Percentiles rank a stretch among this genome's conserved stretches.
phyloP scores from a whole-genome alignment of 2,888 invertebrate genomes.

The Cataglyphis rosenhaueri region DNA sequence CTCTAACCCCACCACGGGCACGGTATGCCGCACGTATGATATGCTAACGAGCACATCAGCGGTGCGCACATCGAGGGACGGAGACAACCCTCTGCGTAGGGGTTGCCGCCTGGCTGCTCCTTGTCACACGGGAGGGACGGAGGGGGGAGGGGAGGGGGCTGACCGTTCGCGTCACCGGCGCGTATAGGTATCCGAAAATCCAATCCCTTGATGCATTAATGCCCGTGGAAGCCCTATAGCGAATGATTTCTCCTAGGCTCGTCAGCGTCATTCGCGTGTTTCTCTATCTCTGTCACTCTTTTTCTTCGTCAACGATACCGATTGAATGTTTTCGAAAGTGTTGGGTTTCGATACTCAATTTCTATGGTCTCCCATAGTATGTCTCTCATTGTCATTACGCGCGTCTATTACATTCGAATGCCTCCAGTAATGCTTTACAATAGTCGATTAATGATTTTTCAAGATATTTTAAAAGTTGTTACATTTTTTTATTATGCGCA shows the following conservation, averaged over 20 bases:
- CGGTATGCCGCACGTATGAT: constrained; percentile 63
- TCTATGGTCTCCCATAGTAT: constrained; percentile 49
- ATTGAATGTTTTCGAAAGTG: constrained; percentile 35
- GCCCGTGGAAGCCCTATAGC: constrained; percentile 67
- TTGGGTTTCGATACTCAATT: constrained; percentile 51
- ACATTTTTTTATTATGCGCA: neutral
- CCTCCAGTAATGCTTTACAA: neutral
- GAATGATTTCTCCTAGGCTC: constrained; percentile 64
- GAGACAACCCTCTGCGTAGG: constrained; percentile 67
- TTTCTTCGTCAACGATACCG: constrained; percentile 16
- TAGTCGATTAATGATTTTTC: neutral
- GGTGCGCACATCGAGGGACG: constrained; percentile 69
- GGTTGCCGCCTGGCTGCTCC: constrained; percentile 53
- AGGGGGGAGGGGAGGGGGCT: neutral
- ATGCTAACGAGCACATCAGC: constrained; percentile 83
- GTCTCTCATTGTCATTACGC: constrained; percentile 21
- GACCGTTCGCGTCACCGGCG: constrained; percentile 8
- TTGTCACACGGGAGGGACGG: constrained; percentile 2
- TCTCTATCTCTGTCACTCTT: neutral
- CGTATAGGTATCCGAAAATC: constrained; percentile 70
- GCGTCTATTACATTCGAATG: neutral
- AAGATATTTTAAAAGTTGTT: neutral
- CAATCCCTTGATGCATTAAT: constrained; percentile 70
- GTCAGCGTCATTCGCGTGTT: neutral
- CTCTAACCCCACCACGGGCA: constrained; percentile 54